A percentile compares a stretch with the other conserved stretches of the same genome.
These are phyloP conservation scores for Streblospio benedicti DNA, from an alignment of 1,140 invertebrate species.

Conservation along the genomic window DNA sequence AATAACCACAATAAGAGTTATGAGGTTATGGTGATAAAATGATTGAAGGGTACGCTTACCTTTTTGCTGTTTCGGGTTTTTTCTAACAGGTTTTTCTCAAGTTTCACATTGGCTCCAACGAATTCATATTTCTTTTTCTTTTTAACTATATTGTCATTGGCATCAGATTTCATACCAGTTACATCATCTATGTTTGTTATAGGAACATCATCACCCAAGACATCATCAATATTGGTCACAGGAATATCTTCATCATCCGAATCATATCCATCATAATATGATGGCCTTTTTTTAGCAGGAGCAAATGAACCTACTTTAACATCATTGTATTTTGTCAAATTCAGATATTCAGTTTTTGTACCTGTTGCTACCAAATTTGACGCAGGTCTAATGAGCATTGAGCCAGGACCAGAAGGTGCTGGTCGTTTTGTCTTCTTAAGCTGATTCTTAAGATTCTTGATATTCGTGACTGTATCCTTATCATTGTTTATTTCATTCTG, in stretches of 20 bases:
- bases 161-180: background rate
- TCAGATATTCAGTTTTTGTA: slow-evolving; percentile 11
- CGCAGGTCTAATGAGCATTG: slow-evolving; percentile 16
- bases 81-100: background rate
- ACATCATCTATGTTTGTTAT: slow-evolving; percentile 17
- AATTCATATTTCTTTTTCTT: slow-evolving; percentile 9
- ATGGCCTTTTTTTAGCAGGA: slow-evolving; percentile 9
- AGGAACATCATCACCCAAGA: slow-evolving; percentile 10
- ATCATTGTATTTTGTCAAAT: slow-evolving; percentile 15
- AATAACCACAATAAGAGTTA: background rate
- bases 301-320: slow-evolving; percentile 15
- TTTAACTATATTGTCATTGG: background rate
- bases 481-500: background rate
- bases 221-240: slow-evolving; percentile 13
- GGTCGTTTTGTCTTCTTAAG: slow-evolving; percentile 5
- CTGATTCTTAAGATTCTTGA: background rate
- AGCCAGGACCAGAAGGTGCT: slow-evolving; percentile 6
- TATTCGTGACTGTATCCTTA: background rate
- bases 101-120: slow-evolving; percentile 11
- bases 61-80: background rate
- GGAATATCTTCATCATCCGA: slow-evolving; percentile 8
- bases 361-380: slow-evolving; percentile 10
- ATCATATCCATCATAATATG: slow-evolving; percentile 3
- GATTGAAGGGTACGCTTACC: background rate
- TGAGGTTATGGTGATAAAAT: background rate